Evolutionary conservation across 2,113 vertebrate genomes (phyloP), one percentile per base, ranked within the genome.

Genomic region (Varanus salvator): DNA sequence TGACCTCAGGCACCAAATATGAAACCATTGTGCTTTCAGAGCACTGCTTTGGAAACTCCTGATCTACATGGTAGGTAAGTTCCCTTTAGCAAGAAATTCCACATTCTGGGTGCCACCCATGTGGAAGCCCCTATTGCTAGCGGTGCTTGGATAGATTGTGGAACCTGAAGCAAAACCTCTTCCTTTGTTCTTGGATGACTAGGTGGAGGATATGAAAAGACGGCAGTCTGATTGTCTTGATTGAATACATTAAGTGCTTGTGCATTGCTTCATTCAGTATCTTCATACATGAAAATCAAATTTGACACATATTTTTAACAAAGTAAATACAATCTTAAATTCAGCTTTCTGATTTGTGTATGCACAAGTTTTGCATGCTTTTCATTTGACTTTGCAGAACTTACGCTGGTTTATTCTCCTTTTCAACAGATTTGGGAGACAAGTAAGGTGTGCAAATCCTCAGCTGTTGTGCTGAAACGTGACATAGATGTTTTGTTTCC

Each of bases 341-440:
- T 68, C 31, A 52, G 9, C 23, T 19, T 68, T 69, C 50, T 31
- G 38, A n/a, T 54, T 87, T 82, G 50, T 80, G 6, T 78, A 0
- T 85, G 77, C 29, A 54, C 85, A 85, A 74, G 66, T 23, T 29
- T 12, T 93, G 15, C 21, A 19, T 64, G 60, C 91, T 84, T 87
- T 1, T 68, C 71, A 78, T 31, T 81, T 88, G 2, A 71, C 72
- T n/a, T 90, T 83, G 77, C 66, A 84, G 69, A 93, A 72, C 5
- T 90, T 87, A 86, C 84, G 3, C 84, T 87, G 76, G 21, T 15
- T 21, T 29, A 91, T 77, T 89, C 19, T 93, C 15, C 95, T 94
- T 34, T 87, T 95, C 87, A 76, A 95, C 94, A 99, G 99, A 94
- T 99, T 52, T 99, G 99, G 99, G 98, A 99, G 95, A 99, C 98